Conservation (phyloP, 2,113 vertebrate species). For the Muntiacus muntjak region DNA sequence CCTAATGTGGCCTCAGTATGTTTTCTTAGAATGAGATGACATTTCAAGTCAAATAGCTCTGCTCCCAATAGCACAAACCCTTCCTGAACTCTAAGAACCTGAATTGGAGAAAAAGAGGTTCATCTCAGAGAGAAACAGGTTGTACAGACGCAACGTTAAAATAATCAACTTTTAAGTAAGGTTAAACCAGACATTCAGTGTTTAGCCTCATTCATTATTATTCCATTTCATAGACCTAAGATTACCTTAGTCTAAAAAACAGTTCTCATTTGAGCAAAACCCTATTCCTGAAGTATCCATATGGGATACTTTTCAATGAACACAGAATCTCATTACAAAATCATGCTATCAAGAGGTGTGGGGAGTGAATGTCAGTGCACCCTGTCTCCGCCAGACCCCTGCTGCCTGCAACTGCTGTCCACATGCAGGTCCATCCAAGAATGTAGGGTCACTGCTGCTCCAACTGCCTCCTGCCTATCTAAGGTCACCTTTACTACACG, state of each 20-base stretch:
- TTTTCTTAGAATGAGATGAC: conserved; percentile 67
- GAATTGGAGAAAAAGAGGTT: not conserved
- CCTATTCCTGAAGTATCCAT: not conserved
- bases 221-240: not conserved
- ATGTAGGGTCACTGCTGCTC: not conserved
- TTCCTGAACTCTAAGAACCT: conserved; percentile 26
- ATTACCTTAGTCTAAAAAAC: not conserved
- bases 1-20: conserved; percentile 46
- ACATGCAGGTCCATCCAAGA: not conserved
- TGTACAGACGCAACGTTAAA: not conserved
- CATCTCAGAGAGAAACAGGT: not conserved
- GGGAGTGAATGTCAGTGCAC: not conserved
- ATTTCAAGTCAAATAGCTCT: conserved; percentile 68
- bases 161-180: conserved; percentile 16
- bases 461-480: not conserved
- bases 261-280: not conserved
- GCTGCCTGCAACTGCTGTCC: conserved; percentile 42
- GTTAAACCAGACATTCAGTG: not conserved
- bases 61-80: not conserved
- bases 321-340: not conserved
- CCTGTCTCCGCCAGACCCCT: not conserved
- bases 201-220: not conserved
- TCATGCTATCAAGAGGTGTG: not conserved
- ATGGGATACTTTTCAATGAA: not conserved
- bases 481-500: conserved; percentile 38